Evolutionary conservation across 92 coral and sea anemone genomes (phyloP).

Genomic region (Palythoa grandis): DNA sequence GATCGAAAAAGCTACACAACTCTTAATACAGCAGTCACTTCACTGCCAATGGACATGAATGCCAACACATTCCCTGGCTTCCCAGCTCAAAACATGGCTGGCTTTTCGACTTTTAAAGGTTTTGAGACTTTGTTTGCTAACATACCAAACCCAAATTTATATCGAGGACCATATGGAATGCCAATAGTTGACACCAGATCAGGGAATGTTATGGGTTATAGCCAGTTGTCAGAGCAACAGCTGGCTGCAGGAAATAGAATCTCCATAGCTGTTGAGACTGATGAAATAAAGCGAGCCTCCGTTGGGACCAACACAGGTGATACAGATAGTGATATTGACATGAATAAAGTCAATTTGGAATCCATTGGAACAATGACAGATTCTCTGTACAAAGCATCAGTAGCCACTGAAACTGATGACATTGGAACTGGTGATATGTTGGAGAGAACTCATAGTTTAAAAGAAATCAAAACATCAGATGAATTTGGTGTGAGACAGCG

Average conservation of each 20-base stretch:
- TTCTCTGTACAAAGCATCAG: conserved; percentile 74
- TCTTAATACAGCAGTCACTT: conserved; percentile 22
- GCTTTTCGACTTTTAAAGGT: conserved; percentile 39
- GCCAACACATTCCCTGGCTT: conserved; percentile 37
- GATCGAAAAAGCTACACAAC: conserved; percentile 42
- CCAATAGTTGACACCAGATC: conserved; percentile 43
- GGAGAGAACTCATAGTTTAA: background rate
- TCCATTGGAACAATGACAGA: conserved; percentile 92
- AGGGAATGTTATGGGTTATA: conserved; percentile 35
- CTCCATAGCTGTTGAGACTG: conserved; percentile 82
- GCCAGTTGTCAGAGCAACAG: conserved; percentile 45
- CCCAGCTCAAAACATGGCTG: conserved; percentile 33
- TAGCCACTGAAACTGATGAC: conserved; percentile 67
- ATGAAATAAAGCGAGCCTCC: conserved; percentile 68
- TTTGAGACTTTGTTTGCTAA: conserved; percentile 42
- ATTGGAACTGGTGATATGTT: background rate
- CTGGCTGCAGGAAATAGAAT: conserved; percentile 43
- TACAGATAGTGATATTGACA: conserved; percentile 31
- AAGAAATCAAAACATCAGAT: background rate
- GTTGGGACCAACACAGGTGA: conserved; percentile 85
- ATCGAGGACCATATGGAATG: conserved; percentile 46
- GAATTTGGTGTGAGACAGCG: background rate
- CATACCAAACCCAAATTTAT: conserved; percentile 35
- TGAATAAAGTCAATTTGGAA: conserved; percentile 45
- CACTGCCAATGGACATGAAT: conserved; percentile 40